Evolutionary conservation across 2,888 invertebrate species (phyloP), one percentile per base, ranked within the genome.

Genomic region (Ptycholaimellus sp.): DNA sequence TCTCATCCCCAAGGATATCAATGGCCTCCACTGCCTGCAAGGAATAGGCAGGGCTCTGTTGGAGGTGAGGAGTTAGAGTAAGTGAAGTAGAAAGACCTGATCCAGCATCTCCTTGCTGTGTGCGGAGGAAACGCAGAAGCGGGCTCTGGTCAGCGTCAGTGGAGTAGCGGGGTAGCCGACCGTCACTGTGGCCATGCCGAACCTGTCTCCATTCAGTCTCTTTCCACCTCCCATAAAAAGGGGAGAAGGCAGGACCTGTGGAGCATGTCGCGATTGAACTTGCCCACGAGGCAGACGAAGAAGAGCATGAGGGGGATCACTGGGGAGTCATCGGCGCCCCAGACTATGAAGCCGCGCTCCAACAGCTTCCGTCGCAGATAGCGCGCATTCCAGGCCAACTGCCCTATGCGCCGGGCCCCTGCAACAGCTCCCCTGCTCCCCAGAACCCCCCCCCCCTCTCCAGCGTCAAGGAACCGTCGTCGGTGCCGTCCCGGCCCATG

Each of bases 231-330:
- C n/a, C n/a, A n/a, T n/a, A n/a, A n/a, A n/a, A n/a, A n/a, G n/a
- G n/a, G n/a, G n/a, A n/a, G n/a, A n/a, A n/a, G n/a, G n/a, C n/a
- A n/a, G n/a, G n/a, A n/a, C n/a, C n/a, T n/a, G n/a, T n/a, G n/a
- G n/a, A n/a, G n/a, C n/a, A n/a, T n/a, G n/a, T n/a, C n/a, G n/a
- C n/a, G n/a, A n/a, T n/a, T n/a, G n/a, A n/a, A n/a, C n/a, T n/a
- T n/a, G n/a, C n/a, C n/a, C n/a, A n/a, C n/a, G n/a, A n/a, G n/a
- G n/a, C n/a, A n/a, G n/a, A n/a, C n/a, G n/a, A n/a, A n/a, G n/a
- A n/a, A 96, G 46, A 85, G 75, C 56, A 96, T 65, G 68, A 96
- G 71, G 14, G 96, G 93, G 54, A 96, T 81, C 44, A 96, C 90
- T 0, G 93, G 93, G 29, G 87, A 87, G 61, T 83, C 80, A 55